phyloP scores from a whole-genome alignment of 2,888 invertebrate species.

The Oxyteleia sp. region DNA sequence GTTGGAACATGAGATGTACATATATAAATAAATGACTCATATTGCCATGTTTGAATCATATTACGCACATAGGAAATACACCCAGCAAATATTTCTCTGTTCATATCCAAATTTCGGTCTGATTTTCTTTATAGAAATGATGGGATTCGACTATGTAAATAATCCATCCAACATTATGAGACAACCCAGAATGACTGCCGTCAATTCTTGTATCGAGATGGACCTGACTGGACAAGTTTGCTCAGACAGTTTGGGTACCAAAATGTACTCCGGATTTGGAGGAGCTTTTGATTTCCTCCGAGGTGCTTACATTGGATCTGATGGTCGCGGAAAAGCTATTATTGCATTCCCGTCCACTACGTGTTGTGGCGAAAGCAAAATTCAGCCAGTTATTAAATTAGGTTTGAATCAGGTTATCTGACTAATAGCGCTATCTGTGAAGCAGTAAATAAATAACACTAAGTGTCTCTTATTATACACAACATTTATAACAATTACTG shows the following conservation, averaged over 20 bases:
- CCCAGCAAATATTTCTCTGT: too few relatives aligned
- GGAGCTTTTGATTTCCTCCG: slow-evolving; percentile 98
- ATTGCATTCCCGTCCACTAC: slow-evolving; percentile 95
- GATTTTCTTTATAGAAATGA: slow-evolving; percentile 87
- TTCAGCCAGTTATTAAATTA: slow-evolving; percentile 93
- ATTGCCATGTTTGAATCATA: too few relatives aligned
- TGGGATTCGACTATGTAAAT: slow-evolving; percentile 89
- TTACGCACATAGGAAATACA: too few relatives aligned
- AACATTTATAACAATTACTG: too few relatives aligned
- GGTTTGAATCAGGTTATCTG: slow-evolving; percentile 83
- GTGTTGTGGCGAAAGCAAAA: slow-evolving; percentile 94
- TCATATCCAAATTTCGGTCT: too few relatives aligned
- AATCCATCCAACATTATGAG: slow-evolving; percentile 89
- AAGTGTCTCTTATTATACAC: too few relatives aligned
- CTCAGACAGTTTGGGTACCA: slow-evolving; percentile 89
- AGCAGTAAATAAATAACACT: too few relatives aligned
- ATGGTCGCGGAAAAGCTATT: slow-evolving; percentile 96
- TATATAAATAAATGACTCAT: too few relatives aligned
- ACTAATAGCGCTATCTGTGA: background rate
- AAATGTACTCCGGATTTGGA: slow-evolving; percentile 95
- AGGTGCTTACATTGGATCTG: slow-evolving; percentile 94
- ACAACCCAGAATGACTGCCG: slow-evolving; percentile 90
- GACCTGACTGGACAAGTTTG: slow-evolving; percentile 91
- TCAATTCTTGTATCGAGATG: slow-evolving; percentile 91
- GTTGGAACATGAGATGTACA: too few relatives aligned